Conservation (phyloP, 2,797 vertebrate genomes). For the Lemur catta region DNA sequence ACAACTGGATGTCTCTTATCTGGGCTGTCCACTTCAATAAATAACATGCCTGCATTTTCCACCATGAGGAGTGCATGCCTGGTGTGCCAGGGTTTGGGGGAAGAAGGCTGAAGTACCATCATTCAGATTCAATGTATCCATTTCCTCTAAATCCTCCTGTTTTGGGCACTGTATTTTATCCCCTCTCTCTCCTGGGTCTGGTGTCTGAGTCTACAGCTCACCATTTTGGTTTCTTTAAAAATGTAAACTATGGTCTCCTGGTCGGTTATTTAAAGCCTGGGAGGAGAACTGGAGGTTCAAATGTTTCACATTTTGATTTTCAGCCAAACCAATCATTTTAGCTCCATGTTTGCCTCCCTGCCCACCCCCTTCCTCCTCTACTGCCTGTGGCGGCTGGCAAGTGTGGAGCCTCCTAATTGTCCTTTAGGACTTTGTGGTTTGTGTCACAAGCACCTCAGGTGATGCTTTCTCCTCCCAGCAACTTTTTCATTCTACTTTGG, state of each 20-base stretch:
- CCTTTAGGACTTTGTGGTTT: background rate
- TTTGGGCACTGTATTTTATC: background rate
- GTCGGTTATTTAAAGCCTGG: background rate
- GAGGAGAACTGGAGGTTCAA: background rate
- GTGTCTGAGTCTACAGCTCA: background rate
- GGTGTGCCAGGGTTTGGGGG: background rate
- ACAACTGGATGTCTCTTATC: background rate
- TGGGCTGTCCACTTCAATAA: background rate
- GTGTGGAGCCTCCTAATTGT: background rate
- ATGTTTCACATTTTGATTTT: background rate
- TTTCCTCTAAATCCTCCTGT: background rate
- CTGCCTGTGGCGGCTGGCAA: background rate
- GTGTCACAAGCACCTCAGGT: background rate
- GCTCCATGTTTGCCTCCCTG: background rate
- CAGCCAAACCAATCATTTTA: background rate
- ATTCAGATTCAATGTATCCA: background rate
- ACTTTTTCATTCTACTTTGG: background rate
- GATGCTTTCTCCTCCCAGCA: background rate
- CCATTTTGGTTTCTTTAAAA: background rate
- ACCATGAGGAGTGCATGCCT: background rate
- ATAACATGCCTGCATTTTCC: background rate
- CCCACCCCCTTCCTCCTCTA: background rate
- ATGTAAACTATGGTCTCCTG: background rate
- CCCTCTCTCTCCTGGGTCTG: background rate
- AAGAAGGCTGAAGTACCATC: background rate